Evolutionary conservation across 2,797 vertebrate genomes (phyloP).

Genomic region (Lepus townsendii): DNA sequence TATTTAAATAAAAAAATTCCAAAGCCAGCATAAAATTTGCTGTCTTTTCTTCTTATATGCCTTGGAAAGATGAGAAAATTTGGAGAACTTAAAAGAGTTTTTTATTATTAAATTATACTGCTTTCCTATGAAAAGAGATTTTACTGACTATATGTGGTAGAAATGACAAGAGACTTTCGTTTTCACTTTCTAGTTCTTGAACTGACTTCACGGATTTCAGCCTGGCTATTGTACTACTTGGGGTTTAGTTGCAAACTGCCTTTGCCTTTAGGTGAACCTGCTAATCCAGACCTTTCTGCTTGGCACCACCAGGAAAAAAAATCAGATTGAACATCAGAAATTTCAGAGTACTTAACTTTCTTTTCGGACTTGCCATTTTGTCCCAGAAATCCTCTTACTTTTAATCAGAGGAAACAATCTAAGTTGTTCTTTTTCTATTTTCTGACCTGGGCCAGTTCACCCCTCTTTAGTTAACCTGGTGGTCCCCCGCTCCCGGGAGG

Average conservation of each 20-base stretch:
- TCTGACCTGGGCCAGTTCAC: no score
- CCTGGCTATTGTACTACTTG: neutral
- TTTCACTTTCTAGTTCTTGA: neutral
- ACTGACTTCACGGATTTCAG: neutral
- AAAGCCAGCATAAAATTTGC: neutral
- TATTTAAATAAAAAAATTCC: no score
- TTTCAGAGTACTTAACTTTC: conserved; percentile 60
- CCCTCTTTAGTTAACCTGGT: no score
- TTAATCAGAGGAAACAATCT: conserved; percentile 73
- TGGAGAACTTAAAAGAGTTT: conserved; percentile 16
- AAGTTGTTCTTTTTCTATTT: conserved; percentile 74
- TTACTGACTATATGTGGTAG: neutral
- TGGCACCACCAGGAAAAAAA: conserved; percentile 24
- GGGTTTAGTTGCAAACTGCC: neutral
- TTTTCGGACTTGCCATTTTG: neutral
- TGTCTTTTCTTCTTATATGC: neutral
- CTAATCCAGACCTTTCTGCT: conserved; percentile 11
- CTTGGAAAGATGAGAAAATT: neutral
- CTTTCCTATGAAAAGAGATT: neutral
- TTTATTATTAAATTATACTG: conserved; percentile 31
- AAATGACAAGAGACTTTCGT: neutral
- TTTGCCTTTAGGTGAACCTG: conserved; percentile 49
- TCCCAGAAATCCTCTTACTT: neutral
- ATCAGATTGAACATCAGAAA: conserved; percentile 34
- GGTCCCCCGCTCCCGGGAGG: no score